phyloP scores from a whole-genome alignment of 1,140 invertebrate genomes.

The Neomicropteryx cornuta region DNA sequence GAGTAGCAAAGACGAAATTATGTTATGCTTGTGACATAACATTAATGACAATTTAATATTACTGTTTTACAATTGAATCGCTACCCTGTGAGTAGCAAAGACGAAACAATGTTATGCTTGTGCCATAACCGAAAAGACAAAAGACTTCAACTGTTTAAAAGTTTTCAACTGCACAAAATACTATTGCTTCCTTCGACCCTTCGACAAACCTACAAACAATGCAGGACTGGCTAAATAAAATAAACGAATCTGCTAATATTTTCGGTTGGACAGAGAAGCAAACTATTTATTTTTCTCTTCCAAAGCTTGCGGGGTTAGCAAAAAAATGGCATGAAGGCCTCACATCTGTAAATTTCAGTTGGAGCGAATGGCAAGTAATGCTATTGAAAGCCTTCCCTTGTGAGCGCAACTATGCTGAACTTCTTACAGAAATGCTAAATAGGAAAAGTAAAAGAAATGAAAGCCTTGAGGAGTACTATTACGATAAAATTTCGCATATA shows the following conservation, averaged over 20 bases:
- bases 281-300: neutral
- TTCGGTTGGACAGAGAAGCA: neutral
- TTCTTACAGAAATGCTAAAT: neutral
- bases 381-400: neutral
- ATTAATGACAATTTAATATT: too few species aligned
- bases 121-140: too few species aligned
- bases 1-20: too few species aligned
- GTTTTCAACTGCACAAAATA: constrained; percentile 1
- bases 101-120: too few species aligned
- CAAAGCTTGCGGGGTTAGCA: neutral
- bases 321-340: neutral
- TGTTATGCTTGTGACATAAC: too few species aligned
- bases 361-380: neutral
- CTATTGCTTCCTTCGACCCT: neutral
- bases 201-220: neutral
- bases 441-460: neutral
- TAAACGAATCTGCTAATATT: neutral
- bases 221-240: neutral
- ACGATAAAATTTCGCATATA: constrained; percentile 5
- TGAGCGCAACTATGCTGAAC: neutral
- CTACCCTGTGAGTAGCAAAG: too few species aligned
- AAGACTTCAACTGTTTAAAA: too few species aligned
- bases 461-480: neutral
- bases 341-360: neutral
- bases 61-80: too few species aligned